Base-by-base conservation (phyloP, 2,113 vertebrate species). In the Perccottus glenii region DNA sequence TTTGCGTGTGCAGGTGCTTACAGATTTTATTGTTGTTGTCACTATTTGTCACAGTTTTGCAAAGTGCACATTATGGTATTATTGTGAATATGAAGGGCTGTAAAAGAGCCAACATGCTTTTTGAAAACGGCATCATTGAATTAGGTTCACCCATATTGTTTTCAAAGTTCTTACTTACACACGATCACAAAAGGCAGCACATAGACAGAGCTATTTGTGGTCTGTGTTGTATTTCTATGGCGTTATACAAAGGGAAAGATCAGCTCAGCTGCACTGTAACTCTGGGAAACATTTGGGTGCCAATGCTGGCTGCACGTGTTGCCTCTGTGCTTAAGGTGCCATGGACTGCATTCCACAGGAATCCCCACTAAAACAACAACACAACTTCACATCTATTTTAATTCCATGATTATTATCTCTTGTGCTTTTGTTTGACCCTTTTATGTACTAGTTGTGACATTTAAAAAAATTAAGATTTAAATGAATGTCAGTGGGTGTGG, bases 21-120 rank as follows among this genome's bases (percentile, higher is more conserved):
- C 89, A 81, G 81, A 81, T 77, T 90, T 89, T 81, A 62, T 87
- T 85, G 77, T 80, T 76, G 68, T 55, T 78, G 81, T 88, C 77
- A 81, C 85, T 69, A 75, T 84, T 83, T 80, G 84, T 85, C 81
- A 77, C 87, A 64, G 71, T 88, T 55, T 89, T 88, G 35, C 80
- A 69, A 89, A 87, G 75, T 90, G 88, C 85, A 88, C 89, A 87
- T 75, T 82, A 61, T 79, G 80, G 80, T 85, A 62, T 85, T 86
- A 73, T 86, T 72, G 77, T 85, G 71, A 79, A 70, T 75, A 88
- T 90, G 83, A 91, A 90, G 86, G 86, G 88, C 85, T 87, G 85
- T 85, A 65, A 81, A 82, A 85, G 78, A 77, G 81, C 78, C 62
- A 45, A 75, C 72, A 76, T 63, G 78, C 64, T 85, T 80, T 55